Evolutionary conservation across 2,113 vertebrate genomes (phyloP), one percentile per base, ranked within the genome.

Genomic region (Trematocara nigrifrons): DNA sequence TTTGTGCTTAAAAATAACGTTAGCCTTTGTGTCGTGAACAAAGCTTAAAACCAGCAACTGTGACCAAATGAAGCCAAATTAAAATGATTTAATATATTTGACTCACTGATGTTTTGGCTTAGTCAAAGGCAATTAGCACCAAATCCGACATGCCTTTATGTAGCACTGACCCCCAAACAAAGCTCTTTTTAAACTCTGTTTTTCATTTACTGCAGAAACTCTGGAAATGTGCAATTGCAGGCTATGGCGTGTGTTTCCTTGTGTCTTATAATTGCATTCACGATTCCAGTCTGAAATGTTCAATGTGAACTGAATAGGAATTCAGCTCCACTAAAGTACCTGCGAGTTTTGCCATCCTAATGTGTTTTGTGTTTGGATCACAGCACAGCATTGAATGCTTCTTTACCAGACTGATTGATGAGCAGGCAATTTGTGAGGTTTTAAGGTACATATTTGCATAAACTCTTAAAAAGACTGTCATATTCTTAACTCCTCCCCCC

Each of bases 391-490:
- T 81, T 80, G 56, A 71, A 59, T 20, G 83, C 81, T 85, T 88
- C 82, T 90, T 92, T 89, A 88, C 86, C 89, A 86, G 79, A 90
- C 83, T 92, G 89, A 93, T 88, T 93, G 84, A 94, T 93, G 86
- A 89, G 78, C 80, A 82, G 79, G 89, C 89, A 88, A 93, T 93
- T 92, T 89, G 61, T 47, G 86, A 74, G 85, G 85, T 92, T 89
- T 89, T 51, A 84, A 74, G 79, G 61, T 64, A 49, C 51, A 82
- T 56, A 88, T 90, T 92, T 92, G 88, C 87, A 90, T 87, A 88
- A 92, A 92, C 71, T 82, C 49, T 91, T 85, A 71, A 83, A 91
- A 86, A 87, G 78, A 86, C 59, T 81, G 80, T 88, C 81, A 84
- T 80, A 80, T 83, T 85, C 66, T 64, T 66, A 76, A 61, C 80